Evolutionary conservation across 2,797 vertebrate genomes (phyloP).

Genomic region (Falco novaeseelandiae): DNA sequence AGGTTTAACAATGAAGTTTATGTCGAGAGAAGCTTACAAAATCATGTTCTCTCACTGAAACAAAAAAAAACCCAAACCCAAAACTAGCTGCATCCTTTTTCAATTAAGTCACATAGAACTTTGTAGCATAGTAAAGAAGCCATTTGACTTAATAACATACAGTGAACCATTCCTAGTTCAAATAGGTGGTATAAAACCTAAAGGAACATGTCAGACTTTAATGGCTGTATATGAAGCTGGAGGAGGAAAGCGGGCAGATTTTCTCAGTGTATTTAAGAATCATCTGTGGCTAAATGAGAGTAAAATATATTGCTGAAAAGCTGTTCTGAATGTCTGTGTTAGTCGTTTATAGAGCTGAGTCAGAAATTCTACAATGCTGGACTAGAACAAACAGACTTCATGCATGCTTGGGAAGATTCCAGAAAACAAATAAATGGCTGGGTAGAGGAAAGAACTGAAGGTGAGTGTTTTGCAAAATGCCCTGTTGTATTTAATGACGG

Average conservation of each 20-base stretch:
- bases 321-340: neutral
- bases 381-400: conserved; percentile 84
- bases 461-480: conserved; percentile 64
- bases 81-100: accelerated
- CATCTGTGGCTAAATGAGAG: neutral
- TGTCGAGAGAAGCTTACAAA: neutral
- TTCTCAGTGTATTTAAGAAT: neutral
- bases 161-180: neutral
- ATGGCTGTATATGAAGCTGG: accelerated
- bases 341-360: conserved; percentile 74
- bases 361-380: conserved; percentile 80
- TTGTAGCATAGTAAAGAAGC: neutral
- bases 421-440: conserved; percentile 87
- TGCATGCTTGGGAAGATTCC: conserved; percentile 67
- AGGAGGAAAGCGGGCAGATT: accelerated
- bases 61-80: neutral
- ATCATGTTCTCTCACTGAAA: neutral
- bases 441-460: conserved; percentile 87
- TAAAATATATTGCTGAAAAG: neutral
- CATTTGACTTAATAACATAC: neutral
- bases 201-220: neutral
- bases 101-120: neutral
- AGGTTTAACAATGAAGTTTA: neutral
- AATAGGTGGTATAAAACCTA: neutral
- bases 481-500: neutral